phyloP scores from a whole-genome alignment of 1,140 invertebrate species.

The Ceratina japonica region DNA sequence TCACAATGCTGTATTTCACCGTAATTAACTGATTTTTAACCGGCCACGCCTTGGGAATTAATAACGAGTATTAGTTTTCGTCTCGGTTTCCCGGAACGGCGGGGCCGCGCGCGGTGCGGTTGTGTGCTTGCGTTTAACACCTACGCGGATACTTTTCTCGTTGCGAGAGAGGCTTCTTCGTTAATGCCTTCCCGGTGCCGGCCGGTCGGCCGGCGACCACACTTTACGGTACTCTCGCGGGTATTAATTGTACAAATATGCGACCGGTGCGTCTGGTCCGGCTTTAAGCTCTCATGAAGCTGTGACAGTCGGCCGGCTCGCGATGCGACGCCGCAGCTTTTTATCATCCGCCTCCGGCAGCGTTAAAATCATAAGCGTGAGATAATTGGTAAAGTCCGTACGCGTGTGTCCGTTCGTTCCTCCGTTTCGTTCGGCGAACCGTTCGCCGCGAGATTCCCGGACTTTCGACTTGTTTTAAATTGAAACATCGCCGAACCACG shows the following conservation, averaged over 20 bases:
- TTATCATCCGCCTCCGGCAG: slow-evolving; percentile 12
- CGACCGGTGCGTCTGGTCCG: slow-evolving; percentile 14
- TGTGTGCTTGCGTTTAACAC: slow-evolving; percentile 45
- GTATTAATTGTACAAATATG: slow-evolving; percentile 54
- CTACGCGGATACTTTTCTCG: slow-evolving; percentile 39
- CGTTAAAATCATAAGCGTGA: slow-evolving; percentile 18
- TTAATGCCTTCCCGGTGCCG: slow-evolving; percentile 18
- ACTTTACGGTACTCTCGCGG: slow-evolving; percentile 53
- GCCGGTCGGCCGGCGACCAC: slow-evolving; percentile 3
- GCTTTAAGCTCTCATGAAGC: neutral
- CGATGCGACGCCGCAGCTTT: neutral
- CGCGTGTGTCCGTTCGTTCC: neutral
- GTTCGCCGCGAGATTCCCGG: neutral
- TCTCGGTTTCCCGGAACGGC: slow-evolving; percentile 31
- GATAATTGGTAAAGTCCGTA: slow-evolving; percentile 24
- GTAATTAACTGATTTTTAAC: neutral
- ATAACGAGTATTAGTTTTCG: slow-evolving; percentile 7
- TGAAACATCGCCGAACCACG: no score
- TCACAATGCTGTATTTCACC: neutral
- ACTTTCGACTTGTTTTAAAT: no score
- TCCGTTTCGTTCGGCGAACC: neutral
- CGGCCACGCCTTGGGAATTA: slow-evolving; percentile 4
- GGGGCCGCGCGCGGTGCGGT: slow-evolving; percentile 6
- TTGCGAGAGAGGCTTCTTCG: slow-evolving; percentile 27
- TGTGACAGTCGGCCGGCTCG: slow-evolving; percentile 17